Base-by-base conservation (phyloP, 2,888 invertebrate species). In the Strigamia transsilvanica region DNA sequence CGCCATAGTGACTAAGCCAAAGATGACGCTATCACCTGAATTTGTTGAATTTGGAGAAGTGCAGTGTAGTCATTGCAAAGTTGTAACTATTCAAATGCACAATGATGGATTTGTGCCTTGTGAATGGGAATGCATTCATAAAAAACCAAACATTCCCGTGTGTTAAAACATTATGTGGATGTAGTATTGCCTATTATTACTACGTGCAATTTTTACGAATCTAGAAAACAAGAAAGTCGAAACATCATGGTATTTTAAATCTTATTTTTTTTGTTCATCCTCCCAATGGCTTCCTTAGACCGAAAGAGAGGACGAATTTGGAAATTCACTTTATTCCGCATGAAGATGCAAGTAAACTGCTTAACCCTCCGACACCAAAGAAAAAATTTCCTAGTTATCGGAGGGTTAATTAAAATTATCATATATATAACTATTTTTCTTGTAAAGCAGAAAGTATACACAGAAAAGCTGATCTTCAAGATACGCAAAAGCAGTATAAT, bases 51-150 rank as follows among this genome's bases (percentile, higher is more conserved):
- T 80, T 42, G 80, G 80, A 15, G 42, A 41, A 27, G 80, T 80
- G 4, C 80, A 80, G 42, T 41, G 41, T 23, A 42, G 80, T 21
- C 42, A 80, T 6, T 80, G 80, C 23, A 34, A 80, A 42, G 42
- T 80, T 12, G 27, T 27, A 5, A 42, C 80, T 0, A 21, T 80
- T 23, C 80, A 80, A 21, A 6, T 80, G n/a, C 7, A 41, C 42
- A 80, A 80, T 42, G 42, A 80, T 21, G 80, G 42, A 6, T 80
- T n/a, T 41, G 80, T 80, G n/a, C 42, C 80, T n/a, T 80, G 80
- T n/a, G 41, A 80, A 21, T 80, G 80, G 80, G 80, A 27, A 27
- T 77, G 34, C 18, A 27, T 77, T 34, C 78, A 15, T 18, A 77
- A 77, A 27, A 77, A 77, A 77, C 56, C 56, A 1, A 56, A 21